phyloP scores from a whole-genome alignment of 2,113 vertebrate genomes.

The Plectropomus leopardus region DNA sequence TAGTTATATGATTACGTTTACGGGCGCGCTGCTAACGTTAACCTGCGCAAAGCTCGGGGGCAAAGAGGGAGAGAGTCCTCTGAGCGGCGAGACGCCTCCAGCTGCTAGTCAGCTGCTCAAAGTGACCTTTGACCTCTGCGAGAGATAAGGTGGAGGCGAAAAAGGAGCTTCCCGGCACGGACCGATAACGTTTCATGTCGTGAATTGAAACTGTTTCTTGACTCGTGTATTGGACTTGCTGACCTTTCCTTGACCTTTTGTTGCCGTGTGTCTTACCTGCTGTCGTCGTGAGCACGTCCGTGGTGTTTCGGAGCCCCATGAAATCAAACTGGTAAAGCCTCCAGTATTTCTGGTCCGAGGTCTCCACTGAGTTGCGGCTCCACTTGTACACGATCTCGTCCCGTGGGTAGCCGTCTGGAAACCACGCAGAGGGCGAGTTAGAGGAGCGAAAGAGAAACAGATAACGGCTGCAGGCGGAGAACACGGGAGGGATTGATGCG shows the following conservation, averaged over 20 bases:
- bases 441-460: not conserved
- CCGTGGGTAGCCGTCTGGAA: constrained; percentile 95
- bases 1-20: constrained; percentile 53
- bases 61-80: not conserved
- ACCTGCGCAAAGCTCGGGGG: constrained; percentile 32
- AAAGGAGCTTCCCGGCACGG: not conserved
- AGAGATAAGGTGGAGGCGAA: not conserved
- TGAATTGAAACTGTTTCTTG: not conserved
- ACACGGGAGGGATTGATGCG: constrained; percentile 29
- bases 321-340: constrained; percentile 98
- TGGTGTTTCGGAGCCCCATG: constrained; percentile 95
- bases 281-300: constrained; percentile 91
- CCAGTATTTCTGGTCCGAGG: constrained; percentile 97
- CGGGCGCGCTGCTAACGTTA: constrained; percentile 30
- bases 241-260: not conserved
- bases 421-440: constrained; percentile 52
- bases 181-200: not conserved
- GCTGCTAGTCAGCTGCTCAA: not conserved
- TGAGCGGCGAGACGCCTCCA: not conserved
- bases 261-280: constrained; percentile 86
- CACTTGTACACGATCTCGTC: constrained; percentile 98
- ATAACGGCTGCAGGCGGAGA: constrained; percentile 16
- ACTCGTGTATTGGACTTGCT: no score
- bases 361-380: constrained; percentile 94
- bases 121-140: not conserved